Percentiles rank a stretch among this genome's conserved stretches.
These are phyloP conservation scores for Nasua narica DNA, from an alignment of 2,797 vertebrate genomes.

Conservation along the genomic window DNA sequence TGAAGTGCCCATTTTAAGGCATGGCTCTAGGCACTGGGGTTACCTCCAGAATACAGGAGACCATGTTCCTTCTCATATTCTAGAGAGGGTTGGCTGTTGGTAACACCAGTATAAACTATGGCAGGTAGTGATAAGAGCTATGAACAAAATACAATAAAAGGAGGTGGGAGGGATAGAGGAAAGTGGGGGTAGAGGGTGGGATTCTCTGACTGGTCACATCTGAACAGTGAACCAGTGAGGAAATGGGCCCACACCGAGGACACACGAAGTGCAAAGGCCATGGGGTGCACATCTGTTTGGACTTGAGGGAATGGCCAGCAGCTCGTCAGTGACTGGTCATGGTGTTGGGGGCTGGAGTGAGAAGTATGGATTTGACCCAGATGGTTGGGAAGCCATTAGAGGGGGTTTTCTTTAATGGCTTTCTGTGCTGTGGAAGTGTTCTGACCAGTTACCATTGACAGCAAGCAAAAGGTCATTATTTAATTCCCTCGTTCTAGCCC, in stretches of 20 bases:
- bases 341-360: not conserved
- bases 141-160: not conserved
- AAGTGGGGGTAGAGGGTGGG: accelerated
- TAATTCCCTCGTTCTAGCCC: not conserved
- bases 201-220: not conserved
- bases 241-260: not conserved
- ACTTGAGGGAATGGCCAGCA: not conserved
- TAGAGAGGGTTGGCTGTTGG: not conserved
- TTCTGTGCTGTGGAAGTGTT: not conserved
- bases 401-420: not conserved
- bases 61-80: not conserved
- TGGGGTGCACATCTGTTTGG: not conserved
- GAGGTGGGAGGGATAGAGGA: not conserved
- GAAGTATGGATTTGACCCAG: not conserved
- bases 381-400: not conserved
- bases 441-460: not conserved
- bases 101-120: not conserved
- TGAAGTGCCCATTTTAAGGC: not conserved
- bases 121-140: not conserved
- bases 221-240: not conserved
- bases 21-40: not conserved
- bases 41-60: not conserved
- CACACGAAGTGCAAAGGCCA: not conserved
- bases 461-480: not conserved
- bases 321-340: not conserved